These are phyloP conservation scores for Clistopyga incitator DNA, from an alignment of 2,888 invertebrate species.

Conservation along the genomic window DNA sequence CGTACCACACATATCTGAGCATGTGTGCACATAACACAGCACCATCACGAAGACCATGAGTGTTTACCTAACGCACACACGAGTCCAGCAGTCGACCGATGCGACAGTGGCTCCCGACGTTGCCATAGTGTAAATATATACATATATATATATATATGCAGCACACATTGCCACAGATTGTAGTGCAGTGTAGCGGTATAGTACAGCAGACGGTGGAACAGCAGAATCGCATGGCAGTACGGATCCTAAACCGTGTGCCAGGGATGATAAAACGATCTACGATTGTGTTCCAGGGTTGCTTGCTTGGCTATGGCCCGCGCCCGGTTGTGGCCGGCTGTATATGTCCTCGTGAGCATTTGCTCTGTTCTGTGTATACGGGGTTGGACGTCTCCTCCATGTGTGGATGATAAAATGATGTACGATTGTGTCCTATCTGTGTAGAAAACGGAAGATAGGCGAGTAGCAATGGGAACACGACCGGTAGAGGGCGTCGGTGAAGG, in stretches of 20 bases:
- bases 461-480: not conserved
- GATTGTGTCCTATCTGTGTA: slow-evolving; percentile 43
- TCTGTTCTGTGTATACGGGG: slow-evolving; percentile 39
- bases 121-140: not conserved
- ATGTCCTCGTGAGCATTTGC: slow-evolving; percentile 31
- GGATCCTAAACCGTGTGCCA: slow-evolving; percentile 50
- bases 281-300: slow-evolving; percentile 58
- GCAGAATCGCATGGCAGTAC: slow-evolving; percentile 21
- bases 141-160: slow-evolving; percentile 3
- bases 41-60: slow-evolving; percentile 42
- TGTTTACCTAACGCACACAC: slow-evolving; percentile 53
- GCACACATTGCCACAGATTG: slow-evolving; percentile 3
- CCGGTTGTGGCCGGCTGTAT: slow-evolving; percentile 29
- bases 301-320: slow-evolving; percentile 32
- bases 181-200: slow-evolving; percentile 23
- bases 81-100: slow-evolving; percentile 4
- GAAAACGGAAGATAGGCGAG: not conserved
- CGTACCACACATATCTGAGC: slow-evolving; percentile 1
- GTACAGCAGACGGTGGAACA: slow-evolving; percentile 6
- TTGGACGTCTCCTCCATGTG: slow-evolving; percentile 43
- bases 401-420: slow-evolving; percentile 65
- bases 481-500: slow-evolving; percentile 5
- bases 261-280: slow-evolving; percentile 66
- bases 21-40: slow-evolving; percentile 29
- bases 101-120: not conserved